Conservation (phyloP, 1,140 invertebrate genomes). For the Bombus picipes region DNA sequence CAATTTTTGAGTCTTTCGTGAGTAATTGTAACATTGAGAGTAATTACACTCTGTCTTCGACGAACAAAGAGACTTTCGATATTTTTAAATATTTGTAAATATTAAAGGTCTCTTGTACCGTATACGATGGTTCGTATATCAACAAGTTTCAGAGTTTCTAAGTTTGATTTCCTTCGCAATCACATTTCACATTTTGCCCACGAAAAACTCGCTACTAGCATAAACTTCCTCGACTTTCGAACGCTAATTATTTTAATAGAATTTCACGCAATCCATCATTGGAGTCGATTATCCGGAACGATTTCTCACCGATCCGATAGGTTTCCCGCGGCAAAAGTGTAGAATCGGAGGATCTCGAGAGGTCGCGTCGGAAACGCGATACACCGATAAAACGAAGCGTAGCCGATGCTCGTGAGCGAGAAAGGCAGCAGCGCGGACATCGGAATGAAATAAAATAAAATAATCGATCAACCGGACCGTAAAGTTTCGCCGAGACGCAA, state of each 20-base stretch:
- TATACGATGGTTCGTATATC: neutral
- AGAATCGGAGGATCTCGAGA: conserved; percentile 46
- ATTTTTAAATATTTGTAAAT: no score
- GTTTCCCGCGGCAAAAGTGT: conserved; percentile 55
- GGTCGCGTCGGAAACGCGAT: conserved; percentile 62
- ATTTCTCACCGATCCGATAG: conserved; percentile 36
- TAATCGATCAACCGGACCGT: conserved; percentile 72
- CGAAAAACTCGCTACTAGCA: neutral
- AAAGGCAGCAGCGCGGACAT: conserved; percentile 25
- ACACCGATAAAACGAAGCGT: conserved; percentile 65
- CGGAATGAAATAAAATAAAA: conserved; percentile 73
- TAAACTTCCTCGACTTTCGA: conserved; percentile 7
- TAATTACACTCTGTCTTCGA: no score
- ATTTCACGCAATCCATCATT: conserved; percentile 8
- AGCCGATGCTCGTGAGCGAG: conserved; percentile 16
- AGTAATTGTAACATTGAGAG: no score
- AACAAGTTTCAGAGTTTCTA: neutral
- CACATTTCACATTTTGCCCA: neutral
- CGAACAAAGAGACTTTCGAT: neutral
- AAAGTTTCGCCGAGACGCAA: conserved; percentile 69
- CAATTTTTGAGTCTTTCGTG: no score
- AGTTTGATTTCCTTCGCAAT: neutral
- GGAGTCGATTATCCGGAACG: conserved; percentile 36
- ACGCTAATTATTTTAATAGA: conserved; percentile 1
- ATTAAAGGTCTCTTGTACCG: neutral